Conservation (phyloP, 1,140 invertebrate species). For the Orussus abietinus region DNA sequence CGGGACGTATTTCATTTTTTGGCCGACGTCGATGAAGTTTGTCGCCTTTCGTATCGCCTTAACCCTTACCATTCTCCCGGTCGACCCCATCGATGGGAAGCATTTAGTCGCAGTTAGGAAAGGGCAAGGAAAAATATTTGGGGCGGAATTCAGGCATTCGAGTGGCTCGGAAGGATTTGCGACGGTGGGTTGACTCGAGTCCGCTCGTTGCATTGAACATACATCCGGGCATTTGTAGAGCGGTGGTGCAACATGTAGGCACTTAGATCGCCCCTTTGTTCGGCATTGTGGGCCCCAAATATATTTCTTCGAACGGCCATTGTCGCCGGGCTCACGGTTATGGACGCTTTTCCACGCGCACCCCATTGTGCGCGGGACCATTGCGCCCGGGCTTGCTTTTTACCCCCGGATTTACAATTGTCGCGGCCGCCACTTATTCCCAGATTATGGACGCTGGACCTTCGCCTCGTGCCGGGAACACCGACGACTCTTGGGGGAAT, state of each 20-base stretch:
- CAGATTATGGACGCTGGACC: no score
- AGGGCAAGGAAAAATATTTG: no score
- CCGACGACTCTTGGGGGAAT: no score
- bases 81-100: no score
- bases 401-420: slow-evolving; percentile 18
- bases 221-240: slow-evolving; percentile 30
- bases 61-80: no score
- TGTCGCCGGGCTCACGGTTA: slow-evolving; percentile 20
- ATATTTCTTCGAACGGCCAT: slow-evolving; percentile 26
- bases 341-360: slow-evolving; percentile 25
- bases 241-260: slow-evolving; percentile 26
- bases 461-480: no score
- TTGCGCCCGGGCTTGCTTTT: slow-evolving; percentile 17
- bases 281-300: slow-evolving; percentile 20
- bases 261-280: slow-evolving; percentile 28
- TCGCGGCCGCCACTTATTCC: no score
- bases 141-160: no score
- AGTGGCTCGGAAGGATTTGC: background rate
- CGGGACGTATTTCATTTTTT: no score
- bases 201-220: slow-evolving; percentile 18
- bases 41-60: no score
- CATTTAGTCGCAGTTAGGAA: no score
- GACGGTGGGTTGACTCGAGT: background rate
- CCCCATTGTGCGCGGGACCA: slow-evolving; percentile 17
- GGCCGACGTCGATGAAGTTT: no score